Percentiles rank a stretch among this genome's conserved stretches.
Evolutionary conservation across 2,113 vertebrate genomes (phyloP).

Genomic region (Trinectes maculatus): DNA sequence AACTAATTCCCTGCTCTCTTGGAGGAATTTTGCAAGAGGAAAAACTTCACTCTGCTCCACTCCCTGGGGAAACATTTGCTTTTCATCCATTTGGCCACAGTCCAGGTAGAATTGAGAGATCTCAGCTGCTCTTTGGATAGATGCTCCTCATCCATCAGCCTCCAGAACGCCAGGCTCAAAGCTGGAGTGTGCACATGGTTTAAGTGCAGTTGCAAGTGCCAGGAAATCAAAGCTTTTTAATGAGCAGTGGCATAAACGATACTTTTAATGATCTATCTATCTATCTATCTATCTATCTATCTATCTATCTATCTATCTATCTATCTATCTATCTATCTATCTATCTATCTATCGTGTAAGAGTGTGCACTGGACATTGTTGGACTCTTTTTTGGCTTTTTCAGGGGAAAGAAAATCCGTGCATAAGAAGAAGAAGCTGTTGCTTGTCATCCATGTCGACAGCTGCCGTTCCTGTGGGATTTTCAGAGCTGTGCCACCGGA

Average conservation of each 20-base stretch:
- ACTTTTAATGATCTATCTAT: not conserved
- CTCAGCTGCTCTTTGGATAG: constrained; percentile 62
- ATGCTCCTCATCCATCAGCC: constrained; percentile 43
- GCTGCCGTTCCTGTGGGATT: not conserved
- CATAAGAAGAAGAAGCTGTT: not conserved
- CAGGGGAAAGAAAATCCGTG: not conserved
- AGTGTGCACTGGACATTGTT: too few relatives aligned
- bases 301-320: too few relatives aligned
- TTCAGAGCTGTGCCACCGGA: not conserved
- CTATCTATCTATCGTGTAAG: too few relatives aligned
- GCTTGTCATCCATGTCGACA: not conserved
- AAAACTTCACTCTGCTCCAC: constrained; percentile 51
- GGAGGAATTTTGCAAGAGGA: constrained; percentile 64
- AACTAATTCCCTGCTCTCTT: constrained; percentile 61
- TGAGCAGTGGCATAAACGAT: constrained; percentile 1
- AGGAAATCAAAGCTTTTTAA: constrained; percentile 4
- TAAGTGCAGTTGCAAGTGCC: not conserved
- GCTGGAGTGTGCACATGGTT: constrained; percentile 13
- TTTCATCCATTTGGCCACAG: constrained; percentile 56
- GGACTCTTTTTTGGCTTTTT: too few relatives aligned
- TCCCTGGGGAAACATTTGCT: constrained; percentile 67
- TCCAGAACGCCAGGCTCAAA: constrained; percentile 5
- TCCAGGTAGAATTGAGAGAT: constrained; percentile 60
- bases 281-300: too few relatives aligned
- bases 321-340: too few relatives aligned